Base-by-base conservation (phyloP, 2,888 invertebrate species). In the Caenorhabditis virilis region DNA sequence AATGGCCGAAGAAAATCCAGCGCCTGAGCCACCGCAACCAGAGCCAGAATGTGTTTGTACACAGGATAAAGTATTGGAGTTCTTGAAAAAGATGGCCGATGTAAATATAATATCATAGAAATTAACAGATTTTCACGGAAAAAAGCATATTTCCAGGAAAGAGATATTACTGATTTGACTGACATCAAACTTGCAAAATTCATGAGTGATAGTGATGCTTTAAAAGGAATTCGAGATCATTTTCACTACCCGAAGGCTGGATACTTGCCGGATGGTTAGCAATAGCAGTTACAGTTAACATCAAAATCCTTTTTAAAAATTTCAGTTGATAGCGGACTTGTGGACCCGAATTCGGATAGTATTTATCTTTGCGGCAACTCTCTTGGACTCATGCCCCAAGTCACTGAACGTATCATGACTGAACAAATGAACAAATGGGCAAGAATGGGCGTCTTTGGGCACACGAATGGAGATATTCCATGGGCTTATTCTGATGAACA, bases 301-400 rank as follows among this genome's bases (percentile, higher is more conserved):
- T 20, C 7, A 20, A 22, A 56, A 39, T 30, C 15, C 15, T 9
- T 26, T 51, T 16, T 46, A 20, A n/a, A 15, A 46, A 3, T 56
- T 72, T 52, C 55, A 75, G 75, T 62, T 26, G 73, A 76, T 47
- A 43, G 60, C 7, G 26, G 49, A 1, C 55, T 72, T 7, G 66
- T 64, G 6, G 69, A 83, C 42, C 76, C 71, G 0, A 83, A 86
- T 0, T 85, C 85, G 23, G 87, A 87, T 26, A 83, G 84, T 67
- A 84, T 88, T 20, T 88, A 88, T 76, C 82, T 88, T 39, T 86
- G 87, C 74, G 87, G 88, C 0, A 86, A 88, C 76, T 88, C 87
- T 0, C 83, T 88, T 2, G 88, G 88, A 11, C 83, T 88, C n/a
- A 85, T 86, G 82, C 87, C 88, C 5, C 86, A 85, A 69, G 80